phyloP scores from a whole-genome alignment of 2,888 invertebrate genomes.

The Cantharis flavilabris region DNA sequence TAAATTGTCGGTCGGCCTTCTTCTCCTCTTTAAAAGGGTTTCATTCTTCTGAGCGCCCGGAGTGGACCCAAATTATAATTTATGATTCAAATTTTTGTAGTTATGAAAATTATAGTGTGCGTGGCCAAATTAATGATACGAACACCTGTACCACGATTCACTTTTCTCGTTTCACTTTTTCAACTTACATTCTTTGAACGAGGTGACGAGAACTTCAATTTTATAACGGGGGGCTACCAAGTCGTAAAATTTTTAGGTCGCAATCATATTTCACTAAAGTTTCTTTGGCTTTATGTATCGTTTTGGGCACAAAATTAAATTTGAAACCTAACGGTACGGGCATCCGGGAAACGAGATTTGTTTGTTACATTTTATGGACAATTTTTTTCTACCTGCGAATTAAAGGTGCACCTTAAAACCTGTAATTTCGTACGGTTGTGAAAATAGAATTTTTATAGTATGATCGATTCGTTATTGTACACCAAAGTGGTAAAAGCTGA shows the following conservation, averaged over 20 bases:
- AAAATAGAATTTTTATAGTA: neutral
- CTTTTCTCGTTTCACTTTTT: neutral
- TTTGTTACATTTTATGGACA: conserved; percentile 5
- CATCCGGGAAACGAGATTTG: conserved; percentile 8
- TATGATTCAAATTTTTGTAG: conserved; percentile 35
- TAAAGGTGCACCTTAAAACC: conserved; percentile 8
- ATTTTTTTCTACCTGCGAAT: conserved; percentile 21
- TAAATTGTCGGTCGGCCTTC: conserved; percentile 1
- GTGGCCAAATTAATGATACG: conserved; percentile 22
- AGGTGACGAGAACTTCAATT: neutral
- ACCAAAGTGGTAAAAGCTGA: conserved; percentile 8
- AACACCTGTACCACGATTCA: conserved; percentile 1
- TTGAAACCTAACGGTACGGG: conserved; percentile 18
- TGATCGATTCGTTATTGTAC: conserved; percentile 12
- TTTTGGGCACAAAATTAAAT: neutral
- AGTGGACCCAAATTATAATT: conserved; percentile 33
- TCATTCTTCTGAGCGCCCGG: conserved; percentile 17
- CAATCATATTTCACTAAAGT: neutral
- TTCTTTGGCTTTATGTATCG: neutral
- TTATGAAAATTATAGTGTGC: conserved; percentile 35
- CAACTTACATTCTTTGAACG: neutral
- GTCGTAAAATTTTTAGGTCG: neutral
- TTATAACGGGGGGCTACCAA: neutral
- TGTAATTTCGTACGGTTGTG: conserved; percentile 8
- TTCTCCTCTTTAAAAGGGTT: conserved; percentile 14